Evolutionary conservation across 1,140 invertebrate species (phyloP).

Genomic region (Aphidius ervi): DNA sequence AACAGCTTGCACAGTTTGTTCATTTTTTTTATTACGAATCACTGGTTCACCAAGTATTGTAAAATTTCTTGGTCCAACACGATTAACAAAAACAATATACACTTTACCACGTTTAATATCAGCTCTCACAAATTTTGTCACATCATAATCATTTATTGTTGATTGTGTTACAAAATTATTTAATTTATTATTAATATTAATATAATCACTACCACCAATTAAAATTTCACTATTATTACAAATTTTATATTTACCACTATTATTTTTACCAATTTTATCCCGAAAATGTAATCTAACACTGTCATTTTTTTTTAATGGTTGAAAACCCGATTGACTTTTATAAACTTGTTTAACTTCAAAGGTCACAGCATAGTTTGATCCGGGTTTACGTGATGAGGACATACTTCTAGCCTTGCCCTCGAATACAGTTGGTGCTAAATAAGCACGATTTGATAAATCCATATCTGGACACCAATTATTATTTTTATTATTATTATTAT

Average conservation of each 20-base stretch:
- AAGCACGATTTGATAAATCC: conserved; percentile 60
- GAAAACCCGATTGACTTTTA: conserved; percentile 57
- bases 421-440: conserved; percentile 60
- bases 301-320: conserved; percentile 51
- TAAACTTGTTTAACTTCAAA: conserved; percentile 63
- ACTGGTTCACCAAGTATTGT: conserved; percentile 62
- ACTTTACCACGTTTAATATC: conserved; percentile 62
- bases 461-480: conserved; percentile 54
- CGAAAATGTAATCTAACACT: conserved; percentile 55
- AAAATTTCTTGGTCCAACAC: conserved; percentile 63
- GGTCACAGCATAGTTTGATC: conserved; percentile 60
- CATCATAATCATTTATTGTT: conserved; percentile 32
- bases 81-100: conserved; percentile 65
- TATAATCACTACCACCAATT: conserved; percentile 17
- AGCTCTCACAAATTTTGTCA: conserved; percentile 53
- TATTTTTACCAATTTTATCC: conserved; percentile 40
- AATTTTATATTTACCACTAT: conserved; percentile 41
- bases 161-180: conserved; percentile 7
- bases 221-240: conserved; percentile 33
- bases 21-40: conserved; percentile 53
- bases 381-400: conserved; percentile 54
- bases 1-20: conserved; percentile 54
- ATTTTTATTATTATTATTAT: conserved; percentile 29
- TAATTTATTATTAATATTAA: conserved; percentile 1
- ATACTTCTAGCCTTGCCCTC: conserved; percentile 62